These are phyloP conservation scores for Ischnus inquisitorius DNA, from an alignment of 2,888 invertebrate species.

Conservation along the genomic window DNA sequence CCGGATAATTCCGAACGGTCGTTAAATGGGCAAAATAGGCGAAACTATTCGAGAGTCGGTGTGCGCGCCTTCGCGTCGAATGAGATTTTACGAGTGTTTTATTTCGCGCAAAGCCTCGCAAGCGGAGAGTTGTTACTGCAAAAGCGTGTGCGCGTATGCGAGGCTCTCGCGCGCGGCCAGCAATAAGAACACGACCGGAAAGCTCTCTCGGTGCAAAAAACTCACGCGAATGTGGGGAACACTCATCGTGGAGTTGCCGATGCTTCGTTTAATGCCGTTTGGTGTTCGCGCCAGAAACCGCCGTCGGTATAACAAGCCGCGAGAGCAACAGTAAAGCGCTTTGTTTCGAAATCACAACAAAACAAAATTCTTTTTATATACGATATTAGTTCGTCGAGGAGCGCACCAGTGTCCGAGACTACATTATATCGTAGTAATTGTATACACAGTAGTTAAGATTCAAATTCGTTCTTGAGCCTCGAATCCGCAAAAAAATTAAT, in stretches of 20 bases:
- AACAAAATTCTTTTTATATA: conserved; percentile 44
- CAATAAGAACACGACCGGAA: conserved; percentile 79
- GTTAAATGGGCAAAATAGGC: neutral
- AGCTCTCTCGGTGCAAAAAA: conserved; percentile 75
- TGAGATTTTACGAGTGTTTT: conserved; percentile 60
- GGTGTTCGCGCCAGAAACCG: conserved; percentile 55
- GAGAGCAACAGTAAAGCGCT: conserved; percentile 71
- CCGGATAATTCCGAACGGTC: neutral
- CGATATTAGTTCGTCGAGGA: conserved; percentile 36
- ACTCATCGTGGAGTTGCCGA: conserved; percentile 47
- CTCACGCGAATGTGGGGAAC: conserved; percentile 68
- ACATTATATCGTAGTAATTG: neutral
- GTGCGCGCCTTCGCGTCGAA: conserved; percentile 27
- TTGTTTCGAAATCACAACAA: conserved; percentile 68
- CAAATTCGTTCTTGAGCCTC: neutral
- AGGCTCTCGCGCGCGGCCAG: conserved; percentile 44
- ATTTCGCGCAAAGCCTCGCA: conserved; percentile 50
- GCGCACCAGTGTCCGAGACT: conserved; percentile 6
- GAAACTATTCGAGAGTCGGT: conserved; percentile 44
- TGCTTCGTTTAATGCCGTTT: conserved; percentile 30
- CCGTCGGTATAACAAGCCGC: conserved; percentile 49
- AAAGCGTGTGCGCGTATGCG: conserved; percentile 21
- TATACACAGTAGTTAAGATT: conserved; percentile 2
- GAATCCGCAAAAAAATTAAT: neutral
- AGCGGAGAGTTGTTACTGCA: conserved; percentile 20